A percentile compares a stretch with the other conserved stretches of the same genome.
Evolutionary conservation across 2,888 invertebrate species (phyloP).

Genomic region (Phaonia tiefii): DNA sequence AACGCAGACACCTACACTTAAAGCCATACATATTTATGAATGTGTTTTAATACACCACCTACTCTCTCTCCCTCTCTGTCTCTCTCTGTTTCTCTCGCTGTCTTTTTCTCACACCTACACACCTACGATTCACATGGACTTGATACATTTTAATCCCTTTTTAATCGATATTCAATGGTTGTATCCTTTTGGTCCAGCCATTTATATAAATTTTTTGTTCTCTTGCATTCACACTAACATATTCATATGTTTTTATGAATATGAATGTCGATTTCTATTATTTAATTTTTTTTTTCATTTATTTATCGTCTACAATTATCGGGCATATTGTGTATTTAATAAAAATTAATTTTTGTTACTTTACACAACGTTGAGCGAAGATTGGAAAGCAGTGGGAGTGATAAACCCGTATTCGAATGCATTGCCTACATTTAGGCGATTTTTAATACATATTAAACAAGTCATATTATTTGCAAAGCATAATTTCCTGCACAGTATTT

Average conservation of each 20-base stretch:
- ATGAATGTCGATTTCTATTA: too few species aligned
- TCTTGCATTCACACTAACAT: background rate
- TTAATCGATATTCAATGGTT: conserved; percentile 64
- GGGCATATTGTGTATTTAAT: conserved; percentile 63
- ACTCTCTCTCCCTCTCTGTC: too few species aligned
- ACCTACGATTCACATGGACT: too few species aligned
- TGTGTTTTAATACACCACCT: background rate
- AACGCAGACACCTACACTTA: background rate
- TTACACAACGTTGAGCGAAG: background rate
- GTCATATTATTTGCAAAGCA: conserved; percentile 59
- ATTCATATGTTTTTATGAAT: conserved; percentile 26
- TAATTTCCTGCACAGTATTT: background rate
- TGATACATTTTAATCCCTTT: conserved; percentile 62
- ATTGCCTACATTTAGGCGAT: conserved; percentile 72
- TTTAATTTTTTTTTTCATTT: conserved; percentile 45
- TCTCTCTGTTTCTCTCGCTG: too few species aligned
- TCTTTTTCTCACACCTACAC: too few species aligned
- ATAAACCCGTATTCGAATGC: background rate
- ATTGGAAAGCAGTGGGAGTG: background rate
- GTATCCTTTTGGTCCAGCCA: background rate
- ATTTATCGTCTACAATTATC: conserved; percentile 58
- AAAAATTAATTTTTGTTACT: conserved; percentile 56
- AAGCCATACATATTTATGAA: background rate
- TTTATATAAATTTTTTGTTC: background rate
- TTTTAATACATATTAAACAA: conserved; percentile 64